phyloP scores from a whole-genome alignment of 2,113 vertebrate genomes.

The Centropristis striata region DNA sequence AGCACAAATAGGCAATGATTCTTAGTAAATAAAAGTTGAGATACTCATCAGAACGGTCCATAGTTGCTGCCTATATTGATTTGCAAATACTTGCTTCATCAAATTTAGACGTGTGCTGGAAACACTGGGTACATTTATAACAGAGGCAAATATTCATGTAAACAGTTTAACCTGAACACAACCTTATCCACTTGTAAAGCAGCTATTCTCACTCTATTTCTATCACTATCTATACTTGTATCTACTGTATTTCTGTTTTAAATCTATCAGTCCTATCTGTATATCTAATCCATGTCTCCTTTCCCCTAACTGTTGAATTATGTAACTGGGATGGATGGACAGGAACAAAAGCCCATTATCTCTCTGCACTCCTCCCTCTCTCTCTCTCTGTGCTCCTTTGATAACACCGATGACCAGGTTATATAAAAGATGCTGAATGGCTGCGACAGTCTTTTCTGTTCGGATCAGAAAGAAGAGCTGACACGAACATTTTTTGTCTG shows the following conservation, averaged over 20 bases:
- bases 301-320: constrained; percentile 10
- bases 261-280: background rate
- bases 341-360: constrained; percentile 29
- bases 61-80: background rate
- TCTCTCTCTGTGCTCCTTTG: constrained; percentile 8
- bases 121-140: background rate
- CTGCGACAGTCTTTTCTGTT: constrained; percentile 13
- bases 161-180: constrained; percentile 3
- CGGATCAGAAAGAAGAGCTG: constrained; percentile 12
- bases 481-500: constrained; percentile 2
- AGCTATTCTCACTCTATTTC: too few species aligned
- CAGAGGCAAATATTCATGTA: background rate
- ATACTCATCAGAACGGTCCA: background rate
- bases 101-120: background rate
- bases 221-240: too few species aligned
- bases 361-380: background rate
- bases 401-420: constrained; percentile 29
- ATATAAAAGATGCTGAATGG: constrained; percentile 38
- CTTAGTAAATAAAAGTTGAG: background rate
- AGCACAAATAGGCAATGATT: background rate
- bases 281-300: background rate
- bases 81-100: background rate
- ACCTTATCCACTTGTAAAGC: background rate
- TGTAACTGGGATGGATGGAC: constrained; percentile 31
- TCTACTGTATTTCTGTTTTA: background rate